Percentiles rank a stretch among this genome's conserved stretches.
These are phyloP conservation scores for Xestia ashworthii DNA, from an alignment of 2,888 invertebrate species.

Conservation along the genomic window DNA sequence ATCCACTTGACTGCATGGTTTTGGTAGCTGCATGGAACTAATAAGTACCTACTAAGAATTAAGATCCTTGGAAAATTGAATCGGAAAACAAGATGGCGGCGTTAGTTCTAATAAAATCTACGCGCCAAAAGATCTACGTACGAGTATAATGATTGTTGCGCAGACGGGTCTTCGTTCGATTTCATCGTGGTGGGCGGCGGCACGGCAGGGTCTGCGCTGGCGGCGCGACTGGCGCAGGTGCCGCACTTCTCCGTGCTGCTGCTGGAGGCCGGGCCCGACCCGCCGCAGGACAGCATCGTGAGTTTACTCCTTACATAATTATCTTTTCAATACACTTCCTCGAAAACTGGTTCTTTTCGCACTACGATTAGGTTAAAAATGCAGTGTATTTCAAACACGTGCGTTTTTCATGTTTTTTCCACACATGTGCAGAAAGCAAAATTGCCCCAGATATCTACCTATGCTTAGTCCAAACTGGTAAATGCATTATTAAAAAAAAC, in stretches of 20 bases:
- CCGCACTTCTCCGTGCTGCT: conserved; percentile 75
- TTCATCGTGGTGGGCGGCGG: conserved; percentile 85
- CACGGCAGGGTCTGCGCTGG: conserved; percentile 81
- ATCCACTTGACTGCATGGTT: too few relatives aligned
- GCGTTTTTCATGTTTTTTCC: too few relatives aligned
- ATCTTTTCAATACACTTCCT: too few relatives aligned
- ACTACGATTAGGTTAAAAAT: too few relatives aligned
- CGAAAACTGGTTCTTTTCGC: too few relatives aligned
- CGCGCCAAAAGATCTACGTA: not conserved
- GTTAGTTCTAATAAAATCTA: not conserved
- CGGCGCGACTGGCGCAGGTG: conserved; percentile 78
- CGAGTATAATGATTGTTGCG: conserved; percentile 8
- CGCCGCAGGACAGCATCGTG: conserved; percentile 82
- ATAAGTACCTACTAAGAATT: not conserved
- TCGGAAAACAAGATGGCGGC: not conserved
- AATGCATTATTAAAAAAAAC: too few relatives aligned
- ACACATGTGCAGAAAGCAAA: too few relatives aligned
- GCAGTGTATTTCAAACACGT: too few relatives aligned
- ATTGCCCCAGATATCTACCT: too few relatives aligned
- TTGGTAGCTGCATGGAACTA: not conserved
- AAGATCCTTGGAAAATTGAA: not conserved
- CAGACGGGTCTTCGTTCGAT: conserved; percentile 80
- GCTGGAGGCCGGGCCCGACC: conserved; percentile 83
- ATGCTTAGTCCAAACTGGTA: too few relatives aligned
- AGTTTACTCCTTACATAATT: too few relatives aligned